A percentile compares a stretch with the other conserved stretches of the same genome.
phyloP scores from a whole-genome alignment of 2,113 vertebrate species.

The Calypte anna region DNA sequence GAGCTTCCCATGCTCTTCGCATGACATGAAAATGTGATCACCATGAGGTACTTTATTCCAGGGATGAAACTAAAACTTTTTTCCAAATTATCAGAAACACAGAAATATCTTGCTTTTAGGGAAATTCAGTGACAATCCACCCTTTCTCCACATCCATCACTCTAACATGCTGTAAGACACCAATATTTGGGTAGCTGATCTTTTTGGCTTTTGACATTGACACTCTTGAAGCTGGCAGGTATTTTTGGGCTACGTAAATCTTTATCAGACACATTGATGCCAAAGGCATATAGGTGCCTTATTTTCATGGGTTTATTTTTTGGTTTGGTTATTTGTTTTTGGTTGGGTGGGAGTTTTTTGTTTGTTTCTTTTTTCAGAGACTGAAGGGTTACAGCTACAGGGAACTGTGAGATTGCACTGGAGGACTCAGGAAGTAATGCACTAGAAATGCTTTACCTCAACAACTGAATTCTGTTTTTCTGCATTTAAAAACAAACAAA shows the following conservation, averaged over 20 bases:
- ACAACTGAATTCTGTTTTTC: background rate
- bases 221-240: background rate
- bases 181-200: background rate
- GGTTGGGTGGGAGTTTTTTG: background rate
- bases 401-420: background rate
- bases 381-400: background rate
- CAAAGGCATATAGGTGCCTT: background rate
- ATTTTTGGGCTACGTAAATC: slow-evolving; percentile 15
- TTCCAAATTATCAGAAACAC: background rate
- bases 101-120: background rate
- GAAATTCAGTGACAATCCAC: background rate
- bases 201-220: background rate
- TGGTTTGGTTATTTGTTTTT: background rate
- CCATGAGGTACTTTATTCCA: background rate
- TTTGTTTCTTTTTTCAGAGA: background rate
- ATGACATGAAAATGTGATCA: background rate
- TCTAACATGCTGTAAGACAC: background rate
- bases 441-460: background rate
- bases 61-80: background rate
- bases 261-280: background rate
- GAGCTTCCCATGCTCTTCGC: background rate
- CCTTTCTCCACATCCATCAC: background rate
- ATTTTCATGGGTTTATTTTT: slow-evolving; percentile 2
- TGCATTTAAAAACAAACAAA: too few species aligned
- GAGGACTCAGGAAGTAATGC: background rate